Conservation (phyloP, 2,113 vertebrate species). For the Oryzias woworae region DNA sequence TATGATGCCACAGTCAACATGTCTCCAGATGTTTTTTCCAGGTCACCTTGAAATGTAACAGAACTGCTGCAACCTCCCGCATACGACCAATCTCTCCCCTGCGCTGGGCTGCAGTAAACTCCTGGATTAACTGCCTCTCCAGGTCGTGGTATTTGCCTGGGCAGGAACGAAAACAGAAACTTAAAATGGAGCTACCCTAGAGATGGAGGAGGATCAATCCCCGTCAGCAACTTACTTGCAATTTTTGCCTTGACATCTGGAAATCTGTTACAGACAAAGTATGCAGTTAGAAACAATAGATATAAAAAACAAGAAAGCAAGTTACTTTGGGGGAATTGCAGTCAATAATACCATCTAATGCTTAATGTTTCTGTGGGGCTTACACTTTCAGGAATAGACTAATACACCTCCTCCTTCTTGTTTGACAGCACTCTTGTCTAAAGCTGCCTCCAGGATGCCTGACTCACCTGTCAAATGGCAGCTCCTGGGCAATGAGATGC, state of each 20-base stretch:
- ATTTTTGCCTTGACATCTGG: slow-evolving; percentile 99
- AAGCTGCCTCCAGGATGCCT: slow-evolving; percentile 58
- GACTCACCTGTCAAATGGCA: slow-evolving; percentile 96
- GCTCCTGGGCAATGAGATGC: slow-evolving; percentile 97
- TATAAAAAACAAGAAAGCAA: not conserved
- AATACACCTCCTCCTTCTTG: slow-evolving; percentile 36
- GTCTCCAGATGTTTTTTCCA: not conserved
- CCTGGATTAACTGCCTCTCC: slow-evolving; percentile 97
- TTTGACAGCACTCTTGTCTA: slow-evolving; percentile 45
- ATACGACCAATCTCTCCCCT: slow-evolving; percentile 95
- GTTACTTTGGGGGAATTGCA: not conserved
- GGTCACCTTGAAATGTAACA: slow-evolving; percentile 98
- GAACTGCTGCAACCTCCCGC: slow-evolving; percentile 96
- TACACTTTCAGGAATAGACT: slow-evolving; percentile 29
- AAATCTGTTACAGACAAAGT: slow-evolving; percentile 82
- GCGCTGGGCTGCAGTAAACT: slow-evolving; percentile 93
- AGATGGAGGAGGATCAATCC: not conserved
- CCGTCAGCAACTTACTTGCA: slow-evolving; percentile 87
- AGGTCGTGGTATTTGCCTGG: slow-evolving; percentile 99
- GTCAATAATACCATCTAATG: slow-evolving; percentile 8
- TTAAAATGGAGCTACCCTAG: not conserved
- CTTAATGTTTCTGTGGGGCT: not conserved
- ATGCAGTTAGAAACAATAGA: slow-evolving; percentile 20
- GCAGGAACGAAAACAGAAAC: slow-evolving; percentile 9
- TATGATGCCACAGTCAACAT: not conserved